Evolutionary conservation across 1,140 invertebrate species (phyloP).

Genomic region (Pygmarrhopalites habei): DNA sequence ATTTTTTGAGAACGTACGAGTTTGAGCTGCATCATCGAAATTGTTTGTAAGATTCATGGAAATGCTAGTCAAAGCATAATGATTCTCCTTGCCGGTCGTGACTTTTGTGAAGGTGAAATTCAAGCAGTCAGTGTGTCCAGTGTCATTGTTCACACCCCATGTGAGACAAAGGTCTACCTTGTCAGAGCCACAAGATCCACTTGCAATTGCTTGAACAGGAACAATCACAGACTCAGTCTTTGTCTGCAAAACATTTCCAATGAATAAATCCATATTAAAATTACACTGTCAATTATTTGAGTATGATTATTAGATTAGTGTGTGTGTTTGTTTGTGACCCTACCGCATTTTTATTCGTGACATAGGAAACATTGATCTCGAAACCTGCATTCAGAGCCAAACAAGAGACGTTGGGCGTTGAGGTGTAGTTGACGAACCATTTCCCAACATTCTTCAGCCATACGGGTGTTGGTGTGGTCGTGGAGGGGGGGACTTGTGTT

Average conservation of each 20-base stretch:
- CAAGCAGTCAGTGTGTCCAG: not conserved
- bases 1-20: not conserved
- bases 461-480: not conserved
- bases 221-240: not conserved
- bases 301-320: no score
- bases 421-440: conserved; percentile 2
- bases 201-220: not conserved
- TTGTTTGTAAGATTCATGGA: not conserved
- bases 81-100: not conserved
- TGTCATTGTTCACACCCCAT: not conserved
- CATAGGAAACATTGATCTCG: not conserved
- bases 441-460: not conserved
- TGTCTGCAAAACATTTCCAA: not conserved
- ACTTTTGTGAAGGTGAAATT: not conserved
- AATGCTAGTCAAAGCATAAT: not conserved
- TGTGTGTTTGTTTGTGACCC: no score
- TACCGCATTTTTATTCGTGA: no score
- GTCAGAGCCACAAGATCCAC: not conserved
- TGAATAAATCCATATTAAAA: no score
- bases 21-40: not conserved
- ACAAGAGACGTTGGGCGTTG: not conserved
- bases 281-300: no score
- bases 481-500: not conserved
- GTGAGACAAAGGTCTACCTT: not conserved
- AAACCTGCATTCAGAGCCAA: not conserved